Conservation (phyloP, 2,888 invertebrate species). For the Metellina segmentata region DNA sequence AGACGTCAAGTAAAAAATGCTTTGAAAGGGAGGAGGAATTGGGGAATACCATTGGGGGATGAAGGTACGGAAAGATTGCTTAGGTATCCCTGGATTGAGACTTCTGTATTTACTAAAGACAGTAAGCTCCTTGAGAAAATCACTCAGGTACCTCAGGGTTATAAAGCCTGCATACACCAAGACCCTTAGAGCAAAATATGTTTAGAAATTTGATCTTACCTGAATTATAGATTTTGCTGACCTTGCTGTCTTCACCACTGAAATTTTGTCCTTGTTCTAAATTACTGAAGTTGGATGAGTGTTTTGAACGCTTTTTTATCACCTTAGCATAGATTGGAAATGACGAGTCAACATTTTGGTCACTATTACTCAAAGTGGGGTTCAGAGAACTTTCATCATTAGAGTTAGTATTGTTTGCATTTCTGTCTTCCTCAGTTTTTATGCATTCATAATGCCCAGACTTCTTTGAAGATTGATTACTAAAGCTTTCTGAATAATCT, state of each 20-base stretch:
- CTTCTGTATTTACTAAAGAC: no score
- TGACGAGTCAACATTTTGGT: slow-evolving; percentile 56
- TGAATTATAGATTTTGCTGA: slow-evolving; percentile 10
- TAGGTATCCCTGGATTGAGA: no score
- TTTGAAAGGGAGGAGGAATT: no score
- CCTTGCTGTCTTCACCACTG: slow-evolving; percentile 36
- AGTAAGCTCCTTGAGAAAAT: no score
- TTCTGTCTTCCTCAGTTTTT: slow-evolving; percentile 64
- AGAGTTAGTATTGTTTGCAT: slow-evolving; percentile 62
- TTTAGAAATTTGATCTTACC: slow-evolving; percentile 29
- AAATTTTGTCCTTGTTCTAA: background rate
- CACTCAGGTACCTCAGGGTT: no score
- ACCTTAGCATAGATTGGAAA: slow-evolving; percentile 75
- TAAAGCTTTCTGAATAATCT: slow-evolving; percentile 32
- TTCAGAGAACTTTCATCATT: slow-evolving; percentile 34
- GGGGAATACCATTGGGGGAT: no score
- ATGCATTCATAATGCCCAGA: slow-evolving; percentile 49
- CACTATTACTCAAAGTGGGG: slow-evolving; percentile 20
- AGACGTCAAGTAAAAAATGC: no score
- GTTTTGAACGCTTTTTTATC: slow-evolving; percentile 70
- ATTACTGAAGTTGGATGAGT: slow-evolving; percentile 49
- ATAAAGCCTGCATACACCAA: no score
- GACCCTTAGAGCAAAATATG: background rate
- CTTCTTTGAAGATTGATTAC: slow-evolving; percentile 22
- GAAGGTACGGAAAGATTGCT: no score